Evolutionary conservation across 2,888 invertebrate species (phyloP).

Genomic region (Drosophila falleni): DNA sequence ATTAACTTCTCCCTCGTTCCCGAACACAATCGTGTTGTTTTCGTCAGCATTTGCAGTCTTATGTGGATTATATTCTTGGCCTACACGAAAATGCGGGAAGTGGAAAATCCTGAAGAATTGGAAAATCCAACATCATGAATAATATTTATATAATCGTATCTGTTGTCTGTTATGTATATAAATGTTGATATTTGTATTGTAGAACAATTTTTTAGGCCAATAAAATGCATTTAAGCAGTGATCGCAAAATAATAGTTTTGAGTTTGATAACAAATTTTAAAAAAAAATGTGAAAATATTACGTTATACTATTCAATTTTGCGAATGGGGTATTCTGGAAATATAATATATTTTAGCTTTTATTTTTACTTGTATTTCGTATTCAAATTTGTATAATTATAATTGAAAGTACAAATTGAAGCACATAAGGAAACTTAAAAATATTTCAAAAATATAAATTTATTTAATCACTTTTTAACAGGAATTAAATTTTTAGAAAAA

Average conservation of each 20-base stretch:
- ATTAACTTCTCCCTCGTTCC: slow-evolving; percentile 90
- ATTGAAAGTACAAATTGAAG: too few species aligned
- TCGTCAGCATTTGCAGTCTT: slow-evolving; percentile 90
- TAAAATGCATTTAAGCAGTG: slow-evolving; percentile 53
- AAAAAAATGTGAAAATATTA: neutral
- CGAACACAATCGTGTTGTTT: slow-evolving; percentile 90
- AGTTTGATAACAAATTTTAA: neutral
- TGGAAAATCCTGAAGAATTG: neutral
- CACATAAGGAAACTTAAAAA: too few species aligned
- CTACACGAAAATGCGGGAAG: slow-evolving; percentile 89
- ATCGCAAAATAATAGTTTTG: neutral
- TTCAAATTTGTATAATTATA: too few species aligned
- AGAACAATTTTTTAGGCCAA: slow-evolving; percentile 42
- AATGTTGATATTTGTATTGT: slow-evolving; percentile 19
- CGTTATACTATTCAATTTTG: too few species aligned
- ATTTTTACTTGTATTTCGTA: too few species aligned
- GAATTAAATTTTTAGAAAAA: too few species aligned
- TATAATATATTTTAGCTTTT: too few species aligned
- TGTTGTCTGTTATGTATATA: slow-evolving; percentile 25
- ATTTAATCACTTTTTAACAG: too few species aligned
- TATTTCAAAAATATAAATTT: too few species aligned
- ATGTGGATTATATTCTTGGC: slow-evolving; percentile 92
- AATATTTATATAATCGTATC: neutral
- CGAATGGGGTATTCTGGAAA: too few species aligned
- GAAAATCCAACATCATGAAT: neutral